Percentiles rank a stretch among this genome's conserved stretches.
These are phyloP conservation scores for Nyctalus aviator DNA, from an alignment of 2,797 vertebrate genomes.

Conservation along the genomic window DNA sequence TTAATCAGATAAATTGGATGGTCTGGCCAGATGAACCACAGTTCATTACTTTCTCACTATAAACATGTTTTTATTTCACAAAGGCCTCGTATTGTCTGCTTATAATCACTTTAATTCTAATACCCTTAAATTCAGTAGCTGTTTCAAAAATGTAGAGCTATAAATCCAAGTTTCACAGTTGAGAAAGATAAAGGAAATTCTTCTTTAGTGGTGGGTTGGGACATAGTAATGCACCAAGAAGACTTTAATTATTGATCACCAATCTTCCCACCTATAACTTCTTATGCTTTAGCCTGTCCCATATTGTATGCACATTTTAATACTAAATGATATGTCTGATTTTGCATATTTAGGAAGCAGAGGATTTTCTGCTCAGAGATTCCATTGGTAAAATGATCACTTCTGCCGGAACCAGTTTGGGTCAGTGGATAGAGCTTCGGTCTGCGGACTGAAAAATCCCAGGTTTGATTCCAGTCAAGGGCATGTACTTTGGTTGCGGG, in stretches of 20 bases:
- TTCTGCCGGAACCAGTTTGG: neutral
- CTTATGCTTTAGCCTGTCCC: neutral
- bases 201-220: neutral
- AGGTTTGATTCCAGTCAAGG: too few species aligned
- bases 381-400: neutral
- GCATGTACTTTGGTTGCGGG: too few species aligned
- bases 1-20: conserved; percentile 43
- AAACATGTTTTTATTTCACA: conserved; percentile 54
- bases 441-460: too few species aligned
- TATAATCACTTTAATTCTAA: conserved; percentile 48
- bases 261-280: neutral
- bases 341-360: neutral
- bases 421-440: too few species aligned
- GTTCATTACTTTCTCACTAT: conserved; percentile 32
- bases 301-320: neutral
- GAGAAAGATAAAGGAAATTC: conserved; percentile 28
- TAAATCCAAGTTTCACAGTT: neutral
- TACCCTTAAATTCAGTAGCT: conserved; percentile 7
- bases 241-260: neutral
- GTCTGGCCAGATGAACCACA: neutral
- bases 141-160: neutral
- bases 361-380: neutral
- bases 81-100: neutral
- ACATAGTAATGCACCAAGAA: neutral
- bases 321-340: neutral